Evolutionary conservation across 1,140 invertebrate species (phyloP), one percentile per base, ranked within the genome.

Genomic region (Panonychus citri): DNA sequence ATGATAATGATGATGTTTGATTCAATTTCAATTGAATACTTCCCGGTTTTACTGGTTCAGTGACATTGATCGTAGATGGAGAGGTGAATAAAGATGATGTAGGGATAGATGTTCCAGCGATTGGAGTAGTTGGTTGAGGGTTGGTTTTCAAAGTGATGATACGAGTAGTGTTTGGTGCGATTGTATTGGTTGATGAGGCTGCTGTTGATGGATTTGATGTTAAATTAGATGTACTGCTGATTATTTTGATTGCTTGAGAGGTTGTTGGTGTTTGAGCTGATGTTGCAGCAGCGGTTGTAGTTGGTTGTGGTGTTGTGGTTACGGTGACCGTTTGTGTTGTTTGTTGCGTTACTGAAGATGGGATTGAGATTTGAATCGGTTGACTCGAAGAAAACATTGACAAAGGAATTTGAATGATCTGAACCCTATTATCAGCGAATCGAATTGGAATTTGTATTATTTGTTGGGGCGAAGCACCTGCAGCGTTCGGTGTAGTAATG

Each of bases 371-470:
- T 30, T 57, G 56, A 53, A 57, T 52, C 3, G 56, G 56, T 27
- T 19, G 19, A 42, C 10, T 40, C 3, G 30, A 13, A 21, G 17
- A 30, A 10, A 57, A 21, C 25, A 43, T 43, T n/a, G 56, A 57
- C 13, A 53, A 25, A 26, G 56, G 56, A 21, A 77, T 39, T 78
- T 82, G 21, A 90, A 73, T 3, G 93, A 80, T 64, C 27, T 94
- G 88, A 30, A 94, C 70, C 69, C 89, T 85, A 0, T 90, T 90
- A 71, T 94, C 88, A 0, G 88, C 79, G 75, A 90, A 81, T 66
- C 50, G 13, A 1, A 57, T 24, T 26, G 56, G 56, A 26, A 57
- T 19, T 43, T 57, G 56, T 19, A 51, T 39, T 13, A n/a, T 27
- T 2, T 17, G 30, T n/a, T 39, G 56, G 7, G 25, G 25, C 27